A percentile compares a stretch with the other conserved stretches of the same genome.
Conservation (phyloP, 2,888 invertebrate genomes). For the Cosmia pyralina region DNA sequence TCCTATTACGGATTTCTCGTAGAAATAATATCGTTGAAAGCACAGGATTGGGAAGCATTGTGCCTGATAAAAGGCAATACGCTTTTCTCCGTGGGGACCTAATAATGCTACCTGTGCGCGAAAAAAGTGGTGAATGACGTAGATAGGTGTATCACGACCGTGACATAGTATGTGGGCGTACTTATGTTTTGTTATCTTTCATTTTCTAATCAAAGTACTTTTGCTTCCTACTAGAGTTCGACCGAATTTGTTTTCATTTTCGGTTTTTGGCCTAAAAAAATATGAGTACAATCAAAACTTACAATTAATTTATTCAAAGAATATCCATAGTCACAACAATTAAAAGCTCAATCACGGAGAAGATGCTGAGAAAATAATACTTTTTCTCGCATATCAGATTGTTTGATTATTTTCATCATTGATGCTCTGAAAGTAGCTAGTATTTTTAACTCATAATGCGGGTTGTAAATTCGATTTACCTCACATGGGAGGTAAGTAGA, state of each 20-base stretch:
- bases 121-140: conserved; percentile 23
- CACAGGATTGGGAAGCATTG: conserved; percentile 36
- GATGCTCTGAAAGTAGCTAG: too few relatives aligned
- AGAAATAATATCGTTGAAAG: conserved; percentile 41
- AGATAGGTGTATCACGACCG: conserved; percentile 4
- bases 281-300: neutral
- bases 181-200: conserved; percentile 12
- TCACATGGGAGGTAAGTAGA: too few relatives aligned
- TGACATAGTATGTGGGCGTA: conserved; percentile 8
- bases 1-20: neutral
- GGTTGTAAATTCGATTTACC: too few relatives aligned
- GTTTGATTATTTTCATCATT: neutral
- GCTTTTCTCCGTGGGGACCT: conserved; percentile 36
- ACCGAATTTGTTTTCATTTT: neutral
- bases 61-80: conserved; percentile 51
- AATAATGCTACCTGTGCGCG: conserved; percentile 27
- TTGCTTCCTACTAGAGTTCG: neutral
- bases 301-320: neutral
- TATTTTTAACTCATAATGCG: too few relatives aligned
- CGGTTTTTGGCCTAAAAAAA: neutral
- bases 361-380: neutral
- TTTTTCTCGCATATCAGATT: neutral
- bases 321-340: neutral
- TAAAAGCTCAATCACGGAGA: neutral
- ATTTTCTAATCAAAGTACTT: conserved; percentile 25